A percentile compares a stretch with the other conserved stretches of the same genome.
Evolutionary conservation across 92 coral and sea anemone species (phyloP).

Genomic region (Desmophyllum pertusum): DNA sequence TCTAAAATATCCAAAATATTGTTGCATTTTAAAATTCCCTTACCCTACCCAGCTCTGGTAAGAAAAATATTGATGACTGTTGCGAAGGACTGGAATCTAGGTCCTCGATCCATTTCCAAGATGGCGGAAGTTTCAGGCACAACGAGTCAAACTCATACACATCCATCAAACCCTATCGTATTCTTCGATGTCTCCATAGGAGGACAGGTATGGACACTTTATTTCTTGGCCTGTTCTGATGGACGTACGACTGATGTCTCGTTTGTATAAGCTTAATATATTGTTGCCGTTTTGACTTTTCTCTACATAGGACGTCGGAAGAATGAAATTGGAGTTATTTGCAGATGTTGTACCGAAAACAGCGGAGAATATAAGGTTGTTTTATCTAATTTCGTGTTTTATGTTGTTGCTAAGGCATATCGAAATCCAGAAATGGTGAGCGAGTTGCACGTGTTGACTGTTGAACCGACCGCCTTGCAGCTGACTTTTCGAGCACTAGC

Average conservation of each 20-base stretch:
- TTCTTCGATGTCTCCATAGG: slow-evolving; percentile 92
- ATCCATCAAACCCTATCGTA: slow-evolving; percentile 83
- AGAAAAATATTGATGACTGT: not conserved
- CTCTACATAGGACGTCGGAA: slow-evolving; percentile 79
- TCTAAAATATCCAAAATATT: not conserved
- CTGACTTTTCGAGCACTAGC: too few species aligned
- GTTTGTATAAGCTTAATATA: not conserved
- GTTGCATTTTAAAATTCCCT: not conserved
- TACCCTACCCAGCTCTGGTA: not conserved
- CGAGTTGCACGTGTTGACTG: too few species aligned
- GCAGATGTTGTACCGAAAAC: slow-evolving; percentile 93
- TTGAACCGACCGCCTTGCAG: too few species aligned
- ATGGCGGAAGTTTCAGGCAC: slow-evolving; percentile 74
- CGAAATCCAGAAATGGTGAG: too few species aligned
- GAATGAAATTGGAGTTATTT: slow-evolving; percentile 94
- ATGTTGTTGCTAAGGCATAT: not conserved
- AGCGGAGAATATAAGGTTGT: slow-evolving; percentile 90
- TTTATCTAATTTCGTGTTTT: not conserved
- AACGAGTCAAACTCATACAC: slow-evolving; percentile 29
- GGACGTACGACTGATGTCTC: not conserved
- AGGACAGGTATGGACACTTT: slow-evolving; percentile 69
- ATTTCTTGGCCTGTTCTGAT: not conserved
- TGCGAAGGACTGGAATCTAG: slow-evolving; percentile 25
- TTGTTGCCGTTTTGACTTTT: not conserved
- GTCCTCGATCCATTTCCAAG: slow-evolving; percentile 21